phyloP scores from a whole-genome alignment of 2,888 invertebrate species.

The Drosophila algonquin region DNA sequence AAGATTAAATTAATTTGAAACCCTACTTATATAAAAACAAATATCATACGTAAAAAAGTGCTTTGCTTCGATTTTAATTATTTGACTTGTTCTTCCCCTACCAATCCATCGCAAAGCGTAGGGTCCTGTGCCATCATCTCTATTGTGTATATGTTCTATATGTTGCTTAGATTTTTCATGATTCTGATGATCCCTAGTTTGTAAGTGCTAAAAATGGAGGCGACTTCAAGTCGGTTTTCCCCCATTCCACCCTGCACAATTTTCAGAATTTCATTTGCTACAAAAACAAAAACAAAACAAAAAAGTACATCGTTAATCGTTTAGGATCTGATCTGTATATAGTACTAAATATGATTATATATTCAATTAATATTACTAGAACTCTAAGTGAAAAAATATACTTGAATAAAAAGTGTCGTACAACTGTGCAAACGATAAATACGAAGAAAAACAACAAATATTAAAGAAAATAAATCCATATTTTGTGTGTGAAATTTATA shows the following conservation, averaged over 20 bases:
- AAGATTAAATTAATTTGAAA: conserved; percentile 3
- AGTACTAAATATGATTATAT: background rate
- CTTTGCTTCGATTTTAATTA: background rate
- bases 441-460: conserved; percentile 19
- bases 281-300: background rate
- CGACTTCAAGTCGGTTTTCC: background rate
- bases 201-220: background rate
- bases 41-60: background rate
- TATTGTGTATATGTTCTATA: background rate
- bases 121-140: conserved; percentile 1
- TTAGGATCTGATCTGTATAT: conserved; percentile 1
- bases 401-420: conserved; percentile 22
- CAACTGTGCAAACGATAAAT: conserved; percentile 37
- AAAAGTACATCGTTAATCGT: background rate
- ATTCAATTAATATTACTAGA: conserved; percentile 5
- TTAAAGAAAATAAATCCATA: conserved; percentile 56
- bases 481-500: conserved; percentile 68
- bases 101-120: background rate
- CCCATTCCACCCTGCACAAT: background rate
- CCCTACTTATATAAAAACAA: background rate
- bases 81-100: background rate
- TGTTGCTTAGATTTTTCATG: background rate
- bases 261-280: background rate
- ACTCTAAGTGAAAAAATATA: conserved; percentile 23
- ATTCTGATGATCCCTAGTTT: background rate